Base-by-base conservation (phyloP, 2,797 vertebrate genomes). In the Sparidentex hasta region DNA sequence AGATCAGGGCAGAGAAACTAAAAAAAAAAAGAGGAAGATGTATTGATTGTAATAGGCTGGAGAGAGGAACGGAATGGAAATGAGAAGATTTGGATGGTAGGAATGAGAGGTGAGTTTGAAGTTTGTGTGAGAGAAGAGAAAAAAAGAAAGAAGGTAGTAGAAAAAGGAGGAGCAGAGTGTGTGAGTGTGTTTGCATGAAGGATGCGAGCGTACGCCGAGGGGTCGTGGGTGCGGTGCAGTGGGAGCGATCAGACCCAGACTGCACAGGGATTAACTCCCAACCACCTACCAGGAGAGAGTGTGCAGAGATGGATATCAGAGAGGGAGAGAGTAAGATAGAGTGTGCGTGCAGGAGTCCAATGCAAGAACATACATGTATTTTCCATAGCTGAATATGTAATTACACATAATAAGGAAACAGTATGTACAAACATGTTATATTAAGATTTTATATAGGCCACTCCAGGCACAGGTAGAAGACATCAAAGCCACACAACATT, bases 221-320 rank as follows among this genome's bases (percentile, higher is more conserved):
- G 81, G 67, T 51, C 3, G 9, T 41, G 48, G 76, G 64, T 71
- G 63, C 71, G 25, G 46, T 54, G 50, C 47, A 12, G 62, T 62
- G 77, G 63, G 79, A 87, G 84, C 71, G 76, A 88, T 91, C 85
- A 90, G 82, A 85, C 74, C 58, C 72, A 91, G 74, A 90, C 59
- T 41, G 56, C 74, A 76, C 72, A 83, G 75, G 84, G 87, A 92
- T 91, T 90, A 92, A 69, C 62, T 43, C 86, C 78, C 80, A 81
- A 65, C 73, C 76, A 68, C 75, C 83, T 74, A 80, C 76, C 80
- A 68, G 81, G 74, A 68, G 67, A 69, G 59, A 84, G 71, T 74
- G 68, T 81, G 82, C 61, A 82, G 80, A 84, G 88, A 91, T 87
- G 83, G 79, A 63, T 85, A 88, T 90, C 85, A 46, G 29, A 58